These are phyloP conservation scores for Augiades crinisus DNA, from an alignment of 2,888 invertebrate genomes.

Conservation along the genomic window DNA sequence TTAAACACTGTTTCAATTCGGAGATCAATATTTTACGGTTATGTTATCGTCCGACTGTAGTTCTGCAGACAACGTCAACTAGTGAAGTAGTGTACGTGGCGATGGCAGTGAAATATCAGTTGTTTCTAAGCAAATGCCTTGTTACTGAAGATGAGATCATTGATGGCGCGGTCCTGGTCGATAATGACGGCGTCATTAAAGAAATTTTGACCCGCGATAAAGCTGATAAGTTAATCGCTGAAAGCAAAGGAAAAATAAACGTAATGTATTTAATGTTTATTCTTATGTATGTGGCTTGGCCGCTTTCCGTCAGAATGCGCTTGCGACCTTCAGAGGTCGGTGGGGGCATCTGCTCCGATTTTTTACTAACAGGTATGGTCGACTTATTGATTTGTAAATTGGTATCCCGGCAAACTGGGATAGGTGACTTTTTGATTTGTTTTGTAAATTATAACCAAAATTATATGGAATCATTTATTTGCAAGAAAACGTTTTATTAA, in stretches of 20 bases:
- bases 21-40: slow-evolving; percentile 33
- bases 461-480: too few relatives aligned
- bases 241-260: slow-evolving; percentile 73
- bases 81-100: slow-evolving; percentile 38
- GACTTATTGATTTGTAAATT: slow-evolving; percentile 29
- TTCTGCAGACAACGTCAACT: slow-evolving; percentile 37
- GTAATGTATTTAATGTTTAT: slow-evolving; percentile 48
- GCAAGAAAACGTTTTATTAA: too few relatives aligned
- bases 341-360: slow-evolving; percentile 33
- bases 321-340: slow-evolving; percentile 36
- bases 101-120: slow-evolving; percentile 48
- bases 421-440: slow-evolving; percentile 7
- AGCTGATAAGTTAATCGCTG: slow-evolving; percentile 66
- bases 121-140: slow-evolving; percentile 73
- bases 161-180: slow-evolving; percentile 83
- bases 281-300: slow-evolving; percentile 26
- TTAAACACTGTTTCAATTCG: slow-evolving; percentile 28
- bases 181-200: slow-evolving; percentile 80
- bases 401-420: slow-evolving; percentile 7
- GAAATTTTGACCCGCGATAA: slow-evolving; percentile 71
- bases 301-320: slow-evolving; percentile 30
- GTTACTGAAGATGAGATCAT: slow-evolving; percentile 75
- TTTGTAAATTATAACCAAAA: slow-evolving; percentile 3
- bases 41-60: slow-evolving; percentile 35
- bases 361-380: slow-evolving; percentile 31